Conservation (phyloP, 2,797 vertebrate species). For the Phalloptychus januarius region DNA sequence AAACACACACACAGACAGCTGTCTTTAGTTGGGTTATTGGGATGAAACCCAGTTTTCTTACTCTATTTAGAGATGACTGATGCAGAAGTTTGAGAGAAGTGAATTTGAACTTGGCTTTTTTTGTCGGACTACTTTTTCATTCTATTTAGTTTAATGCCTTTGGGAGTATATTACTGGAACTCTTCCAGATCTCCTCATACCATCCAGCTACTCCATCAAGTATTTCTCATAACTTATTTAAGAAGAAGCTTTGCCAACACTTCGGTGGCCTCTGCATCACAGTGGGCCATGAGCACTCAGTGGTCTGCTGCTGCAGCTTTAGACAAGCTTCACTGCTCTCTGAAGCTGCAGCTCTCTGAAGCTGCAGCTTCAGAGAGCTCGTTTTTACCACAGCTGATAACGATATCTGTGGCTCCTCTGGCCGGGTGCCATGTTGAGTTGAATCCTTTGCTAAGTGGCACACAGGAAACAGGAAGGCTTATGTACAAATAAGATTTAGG, state of each 20-base stretch:
- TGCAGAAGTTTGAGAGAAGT: constrained; percentile 18
- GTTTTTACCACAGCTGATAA: constrained; percentile 33
- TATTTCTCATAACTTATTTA: constrained; percentile 10
- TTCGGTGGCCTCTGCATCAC: constrained; percentile 25
- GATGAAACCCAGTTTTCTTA: constrained; percentile 21
- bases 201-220: constrained; percentile 29
- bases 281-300: constrained; percentile 20
- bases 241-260: constrained; percentile 36
- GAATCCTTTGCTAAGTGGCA: constrained; percentile 58
- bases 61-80: constrained; percentile 14
- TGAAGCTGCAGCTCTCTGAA: constrained; percentile 22
- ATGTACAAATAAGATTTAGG: constrained; percentile 59
- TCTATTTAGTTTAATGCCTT: constrained; percentile 20
- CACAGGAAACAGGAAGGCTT: constrained; percentile 67
- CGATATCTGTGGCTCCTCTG: constrained; percentile 37
- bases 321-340: constrained; percentile 43
- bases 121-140: constrained; percentile 13
- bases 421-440: constrained; percentile 43
- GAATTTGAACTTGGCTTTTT: constrained; percentile 24
- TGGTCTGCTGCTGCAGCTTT: constrained; percentile 35
- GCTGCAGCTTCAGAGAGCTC: constrained; percentile 43
- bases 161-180: constrained; percentile 39
- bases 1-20: constrained; percentile 7
- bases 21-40: constrained; percentile 23
- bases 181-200: constrained; percentile 45